A percentile compares a stretch with the other conserved stretches of the same genome.
phyloP scores from a whole-genome alignment of 1,140 invertebrate species.

The Microvelia longipes region DNA sequence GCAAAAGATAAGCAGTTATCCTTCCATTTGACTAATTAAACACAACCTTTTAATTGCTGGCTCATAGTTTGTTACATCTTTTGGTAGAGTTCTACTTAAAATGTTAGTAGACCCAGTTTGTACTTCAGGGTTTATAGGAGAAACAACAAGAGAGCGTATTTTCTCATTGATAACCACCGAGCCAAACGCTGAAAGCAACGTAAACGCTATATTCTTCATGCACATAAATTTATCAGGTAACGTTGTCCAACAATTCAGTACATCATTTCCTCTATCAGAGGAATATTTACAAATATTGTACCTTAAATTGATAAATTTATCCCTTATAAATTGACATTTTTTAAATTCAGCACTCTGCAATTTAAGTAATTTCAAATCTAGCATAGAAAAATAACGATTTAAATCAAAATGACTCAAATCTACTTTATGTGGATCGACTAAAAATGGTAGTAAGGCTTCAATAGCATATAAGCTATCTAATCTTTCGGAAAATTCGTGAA shows the following conservation, averaged over 20 bases:
- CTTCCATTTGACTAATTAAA: too few species aligned
- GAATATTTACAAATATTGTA: background rate
- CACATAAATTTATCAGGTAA: background rate
- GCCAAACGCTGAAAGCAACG: background rate
- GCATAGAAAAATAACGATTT: background rate
- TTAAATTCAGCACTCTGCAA: background rate
- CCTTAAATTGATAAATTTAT: background rate
- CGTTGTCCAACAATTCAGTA: background rate
- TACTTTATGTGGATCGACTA: background rate
- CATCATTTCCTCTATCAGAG: background rate
- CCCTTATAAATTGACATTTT: background rate
- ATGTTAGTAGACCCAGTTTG: too few species aligned
- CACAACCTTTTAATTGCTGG: background rate
- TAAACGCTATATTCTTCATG: background rate
- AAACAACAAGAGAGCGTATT: background rate
- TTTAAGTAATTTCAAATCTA: background rate
- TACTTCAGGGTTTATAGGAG: background rate
- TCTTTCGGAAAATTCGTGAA: background rate
- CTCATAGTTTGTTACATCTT: background rate
- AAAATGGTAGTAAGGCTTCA: background rate
- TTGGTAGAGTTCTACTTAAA: background rate
- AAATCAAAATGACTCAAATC: background rate
- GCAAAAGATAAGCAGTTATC: too few species aligned
- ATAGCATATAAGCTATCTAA: background rate
- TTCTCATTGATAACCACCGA: background rate